phyloP scores from a whole-genome alignment of 2,888 invertebrate genomes.

The Spodoptera exigua region DNA sequence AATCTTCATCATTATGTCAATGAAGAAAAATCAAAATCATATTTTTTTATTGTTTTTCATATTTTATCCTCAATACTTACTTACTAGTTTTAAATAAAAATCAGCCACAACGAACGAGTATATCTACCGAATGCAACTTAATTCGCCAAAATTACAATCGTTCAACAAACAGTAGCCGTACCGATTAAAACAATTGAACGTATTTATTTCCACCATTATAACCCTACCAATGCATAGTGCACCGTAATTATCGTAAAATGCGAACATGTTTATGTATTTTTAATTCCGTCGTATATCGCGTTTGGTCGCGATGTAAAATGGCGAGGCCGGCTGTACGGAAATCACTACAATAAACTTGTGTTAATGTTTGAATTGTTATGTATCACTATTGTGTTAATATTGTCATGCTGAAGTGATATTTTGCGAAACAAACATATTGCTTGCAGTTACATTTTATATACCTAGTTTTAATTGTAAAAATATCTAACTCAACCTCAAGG shows the following conservation, averaged over 20 bases:
- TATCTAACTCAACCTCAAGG: too few relatives aligned
- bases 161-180: constrained; percentile 52
- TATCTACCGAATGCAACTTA: constrained; percentile 35
- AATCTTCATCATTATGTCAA: too few relatives aligned
- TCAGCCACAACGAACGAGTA: constrained; percentile 11
- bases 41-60: too few relatives aligned
- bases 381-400: constrained; percentile 59
- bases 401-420: constrained; percentile 51
- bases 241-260: constrained; percentile 86
- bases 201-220: constrained; percentile 78
- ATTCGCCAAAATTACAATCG: constrained; percentile 52
- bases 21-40: too few relatives aligned
- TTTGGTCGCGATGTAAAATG: constrained; percentile 74
- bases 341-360: constrained; percentile 83
- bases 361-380: constrained; percentile 71
- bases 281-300: constrained; percentile 82
- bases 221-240: constrained; percentile 80
- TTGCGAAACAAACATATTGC: constrained; percentile 21
- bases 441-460: too few relatives aligned
- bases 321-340: constrained; percentile 74
- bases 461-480: too few relatives aligned
- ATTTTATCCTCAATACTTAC: neutral
- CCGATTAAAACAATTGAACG: constrained; percentile 66
- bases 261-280: constrained; percentile 87
- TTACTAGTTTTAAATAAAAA: constrained; percentile 8